Evolutionary conservation across 2,113 vertebrate species (phyloP), one percentile per base, ranked within the genome.

Genomic region (Ophthalmolycus amberensis): DNA sequence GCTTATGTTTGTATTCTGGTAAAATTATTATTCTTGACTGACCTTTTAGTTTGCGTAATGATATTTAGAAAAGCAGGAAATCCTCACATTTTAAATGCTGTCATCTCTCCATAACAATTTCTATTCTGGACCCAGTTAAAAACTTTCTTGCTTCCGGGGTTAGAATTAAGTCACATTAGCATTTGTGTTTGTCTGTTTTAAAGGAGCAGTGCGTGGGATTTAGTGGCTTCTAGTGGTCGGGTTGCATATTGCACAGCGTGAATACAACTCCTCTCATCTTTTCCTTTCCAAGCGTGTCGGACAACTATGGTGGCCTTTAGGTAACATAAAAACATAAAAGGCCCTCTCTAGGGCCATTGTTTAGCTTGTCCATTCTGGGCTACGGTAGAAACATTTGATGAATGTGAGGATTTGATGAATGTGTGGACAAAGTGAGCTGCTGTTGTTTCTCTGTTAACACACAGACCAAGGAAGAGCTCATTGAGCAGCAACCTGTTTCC

Each of bases 401-500:
- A 25, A 25, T 25, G 63, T 0, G 74, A 68, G 29, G 50, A 4
- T 54, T 34, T 76, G 76, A 77, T 71, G 71, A 48, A 84, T 81
- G 65, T 65, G 46, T 67, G 58, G 63, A n/a, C 42, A 25, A 40
- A 50, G 48, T 15, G 37, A 71, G 46, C 42, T 18, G 5, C 32
- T 38, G 71, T 20, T 56, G 60, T 38, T 74, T n/a, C 75, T 71
- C 65, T 18, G 66, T 64, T 58, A 54, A 66, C 38, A 62, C 60
- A 7, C 66, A 11, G 32, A 1, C 29, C 1, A 10, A 10, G 3
- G 20, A 0, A 14, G 67, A 68, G 68, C 60, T 62, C 59, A 32
- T 38, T 9, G 66, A 76, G 76, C 85, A 2, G 72, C 74, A 12
- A 44, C 69, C 60, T 60, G 37, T 80, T 84, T 56, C 60, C 71